Percentiles rank a stretch among this genome's conserved stretches.
phyloP scores from a whole-genome alignment of 2,888 invertebrate species.

The Mimumesa dahlbomi region DNA sequence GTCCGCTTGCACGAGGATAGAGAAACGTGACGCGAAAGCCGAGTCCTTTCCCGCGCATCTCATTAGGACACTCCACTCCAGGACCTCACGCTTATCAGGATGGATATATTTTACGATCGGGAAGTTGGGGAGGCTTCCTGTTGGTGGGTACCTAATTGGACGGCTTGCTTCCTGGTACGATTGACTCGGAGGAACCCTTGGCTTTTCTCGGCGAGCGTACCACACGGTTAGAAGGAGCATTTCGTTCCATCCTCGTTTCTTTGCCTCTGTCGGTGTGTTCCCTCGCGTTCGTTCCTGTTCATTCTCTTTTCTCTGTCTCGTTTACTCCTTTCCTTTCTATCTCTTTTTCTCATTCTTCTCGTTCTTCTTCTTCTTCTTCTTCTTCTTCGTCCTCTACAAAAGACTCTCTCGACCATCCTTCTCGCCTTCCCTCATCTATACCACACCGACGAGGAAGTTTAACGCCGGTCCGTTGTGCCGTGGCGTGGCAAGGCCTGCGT shows the following conservation, averaged over 20 bases:
- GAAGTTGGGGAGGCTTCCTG: constrained; percentile 64
- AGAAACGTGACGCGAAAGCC: constrained; percentile 71
- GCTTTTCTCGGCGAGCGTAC: neutral
- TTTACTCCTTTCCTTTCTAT: neutral
- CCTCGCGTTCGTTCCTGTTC: neutral
- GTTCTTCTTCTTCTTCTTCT: constrained; percentile 10
- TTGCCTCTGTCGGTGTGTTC: neutral
- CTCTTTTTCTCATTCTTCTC: constrained; percentile 10
- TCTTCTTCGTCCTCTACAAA: constrained; percentile 14
- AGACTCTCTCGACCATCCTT: constrained; percentile 50
- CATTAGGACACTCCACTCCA: constrained; percentile 63
- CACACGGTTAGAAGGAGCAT: constrained; percentile 6
- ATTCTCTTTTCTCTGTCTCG: neutral
- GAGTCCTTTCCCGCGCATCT: constrained; percentile 70
- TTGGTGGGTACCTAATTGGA: constrained; percentile 65
- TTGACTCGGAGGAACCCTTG: constrained; percentile 33
- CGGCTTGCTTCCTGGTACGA: constrained; percentile 62
- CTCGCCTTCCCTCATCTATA: constrained; percentile 39
- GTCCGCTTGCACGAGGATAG: constrained; percentile 51
- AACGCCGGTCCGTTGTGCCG: constrained; percentile 48
- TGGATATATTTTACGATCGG: constrained; percentile 69
- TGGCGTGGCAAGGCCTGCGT: constrained; percentile 45
- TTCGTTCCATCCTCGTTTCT: constrained; percentile 3
- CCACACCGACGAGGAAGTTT: constrained; percentile 57
- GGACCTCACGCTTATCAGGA: constrained; percentile 63